Evolutionary conservation across 2,797 vertebrate species (phyloP).

Genomic region (Eulemur mongoz): DNA sequence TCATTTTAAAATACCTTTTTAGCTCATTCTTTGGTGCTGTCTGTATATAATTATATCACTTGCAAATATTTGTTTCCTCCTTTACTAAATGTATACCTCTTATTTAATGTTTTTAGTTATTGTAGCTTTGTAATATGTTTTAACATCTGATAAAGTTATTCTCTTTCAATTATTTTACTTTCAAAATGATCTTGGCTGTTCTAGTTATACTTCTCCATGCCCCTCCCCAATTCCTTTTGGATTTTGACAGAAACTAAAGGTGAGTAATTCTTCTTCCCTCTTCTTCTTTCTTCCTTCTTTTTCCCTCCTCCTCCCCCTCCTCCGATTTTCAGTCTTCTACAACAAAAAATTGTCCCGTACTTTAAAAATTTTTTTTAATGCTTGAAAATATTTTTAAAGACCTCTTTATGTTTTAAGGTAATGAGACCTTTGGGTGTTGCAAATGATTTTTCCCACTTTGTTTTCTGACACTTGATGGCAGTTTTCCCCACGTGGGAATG

Average conservation of each 20-base stretch:
- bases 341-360: not conserved
- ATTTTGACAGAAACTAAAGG: not conserved
- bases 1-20: not conserved
- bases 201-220: not conserved
- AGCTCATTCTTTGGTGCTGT: not conserved
- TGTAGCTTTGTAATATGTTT: not conserved
- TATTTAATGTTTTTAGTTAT: not conserved
- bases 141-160: not conserved
- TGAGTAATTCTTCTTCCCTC: not conserved
- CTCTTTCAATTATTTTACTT: not conserved
- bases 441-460: not conserved
- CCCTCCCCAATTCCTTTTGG: not conserved
- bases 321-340: not conserved
- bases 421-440: not conserved
- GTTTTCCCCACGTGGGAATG: not conserved
- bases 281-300: not conserved
- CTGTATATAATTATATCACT: not conserved
- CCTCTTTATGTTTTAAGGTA: not conserved
- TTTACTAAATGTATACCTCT: not conserved
- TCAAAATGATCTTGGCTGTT: not conserved
- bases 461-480: not conserved
- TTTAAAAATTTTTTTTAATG: not conserved
- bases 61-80: not conserved
- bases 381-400: not conserved
- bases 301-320: too few species aligned